These are phyloP conservation scores for Pseudomyrmex sp. DNA, from an alignment of 1,140 invertebrate genomes.

Conservation along the genomic window DNA sequence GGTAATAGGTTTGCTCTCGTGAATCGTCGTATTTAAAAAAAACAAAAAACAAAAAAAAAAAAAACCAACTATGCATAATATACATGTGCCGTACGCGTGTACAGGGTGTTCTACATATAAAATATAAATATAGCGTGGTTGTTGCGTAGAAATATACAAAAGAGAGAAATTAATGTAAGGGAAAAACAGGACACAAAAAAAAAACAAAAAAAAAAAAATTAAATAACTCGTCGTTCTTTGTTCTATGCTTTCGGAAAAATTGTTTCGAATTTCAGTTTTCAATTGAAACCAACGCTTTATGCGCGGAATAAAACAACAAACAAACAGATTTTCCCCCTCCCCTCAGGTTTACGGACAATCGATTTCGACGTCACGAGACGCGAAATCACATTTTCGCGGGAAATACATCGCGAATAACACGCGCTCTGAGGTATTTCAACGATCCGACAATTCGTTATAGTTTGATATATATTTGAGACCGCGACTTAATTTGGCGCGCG, in stretches of 20 bases:
- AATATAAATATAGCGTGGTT: too few relatives aligned
- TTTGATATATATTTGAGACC: not conserved
- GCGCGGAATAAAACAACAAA: not conserved
- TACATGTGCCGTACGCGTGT: conserved; percentile 28
- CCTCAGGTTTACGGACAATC: not conserved
- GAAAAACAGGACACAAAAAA: not conserved
- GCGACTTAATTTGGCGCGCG: not conserved
- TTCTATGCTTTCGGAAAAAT: not conserved
- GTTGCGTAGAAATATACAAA: too few relatives aligned
- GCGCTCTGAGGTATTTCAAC: conserved; percentile 31
- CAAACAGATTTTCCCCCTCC: not conserved
- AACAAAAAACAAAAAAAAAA: not conserved
- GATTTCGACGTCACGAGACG: not conserved
- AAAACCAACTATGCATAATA: not conserved
- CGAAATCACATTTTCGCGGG: not conserved
- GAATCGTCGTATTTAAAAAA: conserved; percentile 2
- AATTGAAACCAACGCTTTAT: not conserved
- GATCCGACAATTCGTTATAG: too few relatives aligned
- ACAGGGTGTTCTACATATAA: conserved; percentile 36
- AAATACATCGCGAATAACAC: not conserved
- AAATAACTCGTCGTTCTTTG: too few relatives aligned
- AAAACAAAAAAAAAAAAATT: not conserved
- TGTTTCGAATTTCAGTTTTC: not conserved
- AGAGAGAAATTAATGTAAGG: conserved; percentile 5
- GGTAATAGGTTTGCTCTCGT: conserved; percentile 17